Evolutionary conservation across 2,797 vertebrate genomes (phyloP).

Genomic region (Philypnodon macrostomus): DNA sequence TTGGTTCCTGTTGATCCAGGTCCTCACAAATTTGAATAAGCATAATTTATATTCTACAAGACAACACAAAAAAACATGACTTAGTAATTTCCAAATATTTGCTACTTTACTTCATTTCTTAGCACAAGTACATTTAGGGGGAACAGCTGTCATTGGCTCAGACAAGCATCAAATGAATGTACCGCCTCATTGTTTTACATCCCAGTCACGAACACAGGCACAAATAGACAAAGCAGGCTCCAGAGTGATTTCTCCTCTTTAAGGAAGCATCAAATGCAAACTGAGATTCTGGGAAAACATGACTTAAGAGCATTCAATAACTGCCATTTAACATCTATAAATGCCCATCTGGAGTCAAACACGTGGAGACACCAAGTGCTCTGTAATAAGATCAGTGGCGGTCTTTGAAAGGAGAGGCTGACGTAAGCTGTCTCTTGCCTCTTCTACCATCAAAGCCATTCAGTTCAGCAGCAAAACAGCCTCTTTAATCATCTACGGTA

Average conservation of each 20-base stretch:
- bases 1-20: no score
- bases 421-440: slow-evolving; percentile 36
- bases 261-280: slow-evolving; percentile 16
- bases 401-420: slow-evolving; percentile 32
- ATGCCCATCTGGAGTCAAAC: slow-evolving; percentile 20
- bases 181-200: slow-evolving; percentile 8
- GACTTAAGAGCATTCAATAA: slow-evolving; percentile 27
- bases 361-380: slow-evolving; percentile 11
- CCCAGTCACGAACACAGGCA: background rate
- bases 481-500: slow-evolving; percentile 30
- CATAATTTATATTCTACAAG: no score
- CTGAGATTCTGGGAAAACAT: slow-evolving; percentile 8
- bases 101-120: no score
- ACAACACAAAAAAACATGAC: no score
- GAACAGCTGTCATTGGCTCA: no score
- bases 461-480: slow-evolving; percentile 32
- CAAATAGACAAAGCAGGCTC: no score
- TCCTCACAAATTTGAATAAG: no score
- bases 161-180: background rate
- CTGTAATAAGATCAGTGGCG: slow-evolving; percentile 31
- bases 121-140: no score
- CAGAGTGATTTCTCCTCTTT: slow-evolving; percentile 14
- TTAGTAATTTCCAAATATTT: no score
- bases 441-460: slow-evolving; percentile 40
- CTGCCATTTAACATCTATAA: slow-evolving; percentile 29